Percentiles rank a stretch among this genome's conserved stretches.
These are phyloP conservation scores for Centropus unirufus DNA, from an alignment of 2,113 vertebrate species.

Conservation along the genomic window DNA sequence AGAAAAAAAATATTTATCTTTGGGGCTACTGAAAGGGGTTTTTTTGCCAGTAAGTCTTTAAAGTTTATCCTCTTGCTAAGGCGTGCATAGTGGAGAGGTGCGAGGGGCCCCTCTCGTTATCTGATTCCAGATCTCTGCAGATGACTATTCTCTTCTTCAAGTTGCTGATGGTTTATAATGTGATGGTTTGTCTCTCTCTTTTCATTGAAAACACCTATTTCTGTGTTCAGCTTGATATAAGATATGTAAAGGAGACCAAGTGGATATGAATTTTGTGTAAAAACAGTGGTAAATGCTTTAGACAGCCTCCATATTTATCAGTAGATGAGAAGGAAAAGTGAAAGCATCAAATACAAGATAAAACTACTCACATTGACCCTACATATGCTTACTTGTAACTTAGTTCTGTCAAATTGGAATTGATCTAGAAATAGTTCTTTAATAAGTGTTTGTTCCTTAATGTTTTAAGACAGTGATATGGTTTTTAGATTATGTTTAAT, in stretches of 20 bases:
- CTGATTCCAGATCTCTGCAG: neutral
- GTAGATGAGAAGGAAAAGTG: neutral
- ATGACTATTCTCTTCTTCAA: neutral
- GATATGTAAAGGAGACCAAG: neutral
- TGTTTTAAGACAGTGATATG: neutral
- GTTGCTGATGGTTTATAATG: neutral
- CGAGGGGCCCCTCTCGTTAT: neutral
- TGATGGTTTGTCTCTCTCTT: neutral
- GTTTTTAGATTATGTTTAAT: neutral
- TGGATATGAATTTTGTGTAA: neutral
- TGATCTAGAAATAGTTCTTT: neutral
- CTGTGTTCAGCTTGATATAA: neutral
- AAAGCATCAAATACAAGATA: neutral
- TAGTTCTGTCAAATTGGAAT: neutral
- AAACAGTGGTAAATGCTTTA: neutral
- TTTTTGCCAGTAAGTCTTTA: neutral
- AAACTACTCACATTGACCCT: neutral
- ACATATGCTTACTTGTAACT: neutral
- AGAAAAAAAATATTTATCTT: neutral
- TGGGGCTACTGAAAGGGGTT: neutral
- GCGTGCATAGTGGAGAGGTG: neutral
- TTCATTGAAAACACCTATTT: neutral
- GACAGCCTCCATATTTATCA: neutral
- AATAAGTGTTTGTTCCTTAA: neutral
- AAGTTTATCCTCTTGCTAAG: neutral